Conservation (phyloP, 2,888 invertebrate species). For the Tipula lateralis region DNA sequence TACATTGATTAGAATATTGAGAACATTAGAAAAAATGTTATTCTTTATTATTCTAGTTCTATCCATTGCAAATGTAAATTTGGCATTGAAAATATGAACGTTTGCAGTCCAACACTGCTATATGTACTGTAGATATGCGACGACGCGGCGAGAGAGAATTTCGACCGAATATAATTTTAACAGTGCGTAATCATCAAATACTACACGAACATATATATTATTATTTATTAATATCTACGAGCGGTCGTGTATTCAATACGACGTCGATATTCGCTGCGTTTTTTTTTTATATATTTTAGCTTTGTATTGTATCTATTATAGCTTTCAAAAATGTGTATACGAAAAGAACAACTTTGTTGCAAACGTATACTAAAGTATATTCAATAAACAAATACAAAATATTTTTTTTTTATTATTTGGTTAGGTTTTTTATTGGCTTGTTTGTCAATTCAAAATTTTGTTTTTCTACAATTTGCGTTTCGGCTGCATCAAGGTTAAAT, state of each 20-base stretch:
- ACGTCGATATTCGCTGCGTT: neutral
- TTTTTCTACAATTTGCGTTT: neutral
- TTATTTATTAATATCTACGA: too few species aligned
- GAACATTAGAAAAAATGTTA: neutral
- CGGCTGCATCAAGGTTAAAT: neutral
- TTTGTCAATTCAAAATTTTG: neutral
- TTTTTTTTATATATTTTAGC: neutral
- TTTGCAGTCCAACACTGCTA: neutral
- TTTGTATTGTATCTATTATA: neutral
- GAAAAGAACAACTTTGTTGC: neutral
- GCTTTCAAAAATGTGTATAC: neutral
- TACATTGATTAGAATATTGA: neutral
- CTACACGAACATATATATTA: neutral
- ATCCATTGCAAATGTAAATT: neutral
- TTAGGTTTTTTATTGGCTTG: neutral
- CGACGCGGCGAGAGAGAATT: neutral
- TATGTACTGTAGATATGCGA: neutral
- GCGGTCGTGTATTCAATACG: too few species aligned
- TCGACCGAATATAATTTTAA: neutral
- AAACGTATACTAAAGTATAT: neutral
- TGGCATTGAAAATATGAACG: conserved; percentile 19
- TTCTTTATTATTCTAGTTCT: neutral
- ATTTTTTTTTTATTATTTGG: neutral
- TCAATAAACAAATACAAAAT: neutral
- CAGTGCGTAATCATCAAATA: neutral